Conservation (phyloP, 2,797 vertebrate species). For the Galaxias olidus region DNA sequence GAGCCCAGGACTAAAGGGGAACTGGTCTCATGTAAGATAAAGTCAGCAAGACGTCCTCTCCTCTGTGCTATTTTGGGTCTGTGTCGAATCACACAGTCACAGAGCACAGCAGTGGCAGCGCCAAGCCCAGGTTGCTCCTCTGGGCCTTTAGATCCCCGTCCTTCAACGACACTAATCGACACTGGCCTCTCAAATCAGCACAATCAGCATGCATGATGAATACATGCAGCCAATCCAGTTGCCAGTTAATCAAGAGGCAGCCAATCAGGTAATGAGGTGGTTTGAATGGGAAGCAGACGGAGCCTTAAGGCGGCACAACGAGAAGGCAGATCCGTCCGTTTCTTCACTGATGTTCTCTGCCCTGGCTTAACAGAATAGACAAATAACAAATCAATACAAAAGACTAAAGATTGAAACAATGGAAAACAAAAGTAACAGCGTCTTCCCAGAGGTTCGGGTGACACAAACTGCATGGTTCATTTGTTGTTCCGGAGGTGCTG, state of each 20-base stretch:
- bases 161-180: slow-evolving; percentile 61
- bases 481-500: too few species aligned
- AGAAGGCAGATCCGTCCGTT: slow-evolving; percentile 37
- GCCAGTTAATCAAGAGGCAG: slow-evolving; percentile 65
- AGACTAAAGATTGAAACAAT: too few species aligned
- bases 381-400: too few species aligned
- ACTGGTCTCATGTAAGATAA: slow-evolving; percentile 44
- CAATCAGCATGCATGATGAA: slow-evolving; percentile 66
- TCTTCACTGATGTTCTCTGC: slow-evolving; percentile 43
- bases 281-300: slow-evolving; percentile 65
- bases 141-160: slow-evolving; percentile 38
- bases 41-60: slow-evolving; percentile 32
- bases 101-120: too few species aligned
- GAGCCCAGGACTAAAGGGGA: slow-evolving; percentile 22
- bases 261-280: slow-evolving; percentile 72
- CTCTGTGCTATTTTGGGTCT: slow-evolving; percentile 7
- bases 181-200: slow-evolving; percentile 56
- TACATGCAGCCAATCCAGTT: slow-evolving; percentile 70
- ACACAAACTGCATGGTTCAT: too few species aligned
- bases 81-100: slow-evolving; percentile 2
- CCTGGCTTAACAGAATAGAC: slow-evolving; percentile 10
- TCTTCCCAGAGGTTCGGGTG: too few species aligned
- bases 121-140: slow-evolving; percentile 39
- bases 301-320: slow-evolving; percentile 45
- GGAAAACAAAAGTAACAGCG: too few species aligned